Conservation (phyloP, 2,888 invertebrate genomes). For the Erynnis tages region DNA sequence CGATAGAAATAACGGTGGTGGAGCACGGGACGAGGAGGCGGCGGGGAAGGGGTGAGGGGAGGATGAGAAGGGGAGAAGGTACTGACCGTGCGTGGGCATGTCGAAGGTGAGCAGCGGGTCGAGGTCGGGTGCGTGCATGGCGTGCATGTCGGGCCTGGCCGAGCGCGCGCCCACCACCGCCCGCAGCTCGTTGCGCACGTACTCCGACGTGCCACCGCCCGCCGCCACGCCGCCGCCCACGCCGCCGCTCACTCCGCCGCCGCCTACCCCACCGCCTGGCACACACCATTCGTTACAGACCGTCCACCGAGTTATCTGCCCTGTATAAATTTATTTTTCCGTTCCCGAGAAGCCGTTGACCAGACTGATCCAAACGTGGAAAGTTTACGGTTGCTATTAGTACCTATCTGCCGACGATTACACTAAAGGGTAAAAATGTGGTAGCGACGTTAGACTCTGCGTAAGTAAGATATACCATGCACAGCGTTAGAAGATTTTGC, state of each 20-base stretch:
- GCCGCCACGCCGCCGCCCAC: conserved; percentile 51
- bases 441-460: conserved; percentile 32
- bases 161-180: conserved; percentile 94
- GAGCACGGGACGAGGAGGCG: not conserved
- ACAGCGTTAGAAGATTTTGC: conserved; percentile 27
- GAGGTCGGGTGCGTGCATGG: conserved; percentile 83
- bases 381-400: conserved; percentile 18
- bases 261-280: conserved; percentile 47
- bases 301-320: not conserved
- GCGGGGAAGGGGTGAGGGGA: conserved; percentile 9
- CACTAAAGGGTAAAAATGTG: conserved; percentile 23
- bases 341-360: not conserved
- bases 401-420: not conserved
- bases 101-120: conserved; percentile 87
- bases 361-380: conserved; percentile 41
- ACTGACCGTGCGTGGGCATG: conserved; percentile 83
- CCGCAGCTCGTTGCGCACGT: conserved; percentile 94
- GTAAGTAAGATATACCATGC: conserved; percentile 33
- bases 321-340: not conserved
- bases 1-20: not conserved
- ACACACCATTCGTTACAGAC: conserved; percentile 31
- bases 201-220: conserved; percentile 89
- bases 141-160: conserved; percentile 70
- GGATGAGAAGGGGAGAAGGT: not conserved
- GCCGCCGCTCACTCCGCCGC: conserved; percentile 48